Conservation (phyloP, 2,113 vertebrate species). For the Malurus alboscapulatus region DNA sequence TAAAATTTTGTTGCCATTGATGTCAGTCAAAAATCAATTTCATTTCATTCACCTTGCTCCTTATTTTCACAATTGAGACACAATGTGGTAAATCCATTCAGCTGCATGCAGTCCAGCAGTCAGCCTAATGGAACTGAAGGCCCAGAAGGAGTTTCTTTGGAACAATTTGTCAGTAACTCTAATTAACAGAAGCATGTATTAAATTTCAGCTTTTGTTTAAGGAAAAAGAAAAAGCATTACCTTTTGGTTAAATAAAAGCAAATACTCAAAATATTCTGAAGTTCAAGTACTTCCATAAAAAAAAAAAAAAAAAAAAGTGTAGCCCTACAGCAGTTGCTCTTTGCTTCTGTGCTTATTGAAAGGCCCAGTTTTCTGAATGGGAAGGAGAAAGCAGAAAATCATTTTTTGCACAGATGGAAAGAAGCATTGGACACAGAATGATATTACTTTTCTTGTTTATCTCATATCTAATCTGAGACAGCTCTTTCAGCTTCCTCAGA, state of each 20-base stretch:
- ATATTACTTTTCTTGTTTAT: slow-evolving; percentile 11
- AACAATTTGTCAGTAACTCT: neutral
- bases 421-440: neutral
- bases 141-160: neutral
- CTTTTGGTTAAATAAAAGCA: neutral
- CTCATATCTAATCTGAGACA: neutral
- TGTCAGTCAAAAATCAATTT: too few species aligned
- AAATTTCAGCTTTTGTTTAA: neutral
- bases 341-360: neutral
- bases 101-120: neutral
- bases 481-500: neutral
- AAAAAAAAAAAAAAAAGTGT: neutral
- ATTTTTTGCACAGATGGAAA: neutral
- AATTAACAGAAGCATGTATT: neutral
- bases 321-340: neutral
- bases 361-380: neutral
- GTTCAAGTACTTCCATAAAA: neutral
- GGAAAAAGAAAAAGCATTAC: neutral
- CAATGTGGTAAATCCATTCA: too few species aligned
- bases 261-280: neutral
- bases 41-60: too few species aligned
- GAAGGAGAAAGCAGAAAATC: neutral
- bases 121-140: neutral
- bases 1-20: neutral
- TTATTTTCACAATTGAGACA: too few species aligned